Evolutionary conservation across 2,888 invertebrate species (phyloP).

Genomic region (Calliopum simillimum): DNA sequence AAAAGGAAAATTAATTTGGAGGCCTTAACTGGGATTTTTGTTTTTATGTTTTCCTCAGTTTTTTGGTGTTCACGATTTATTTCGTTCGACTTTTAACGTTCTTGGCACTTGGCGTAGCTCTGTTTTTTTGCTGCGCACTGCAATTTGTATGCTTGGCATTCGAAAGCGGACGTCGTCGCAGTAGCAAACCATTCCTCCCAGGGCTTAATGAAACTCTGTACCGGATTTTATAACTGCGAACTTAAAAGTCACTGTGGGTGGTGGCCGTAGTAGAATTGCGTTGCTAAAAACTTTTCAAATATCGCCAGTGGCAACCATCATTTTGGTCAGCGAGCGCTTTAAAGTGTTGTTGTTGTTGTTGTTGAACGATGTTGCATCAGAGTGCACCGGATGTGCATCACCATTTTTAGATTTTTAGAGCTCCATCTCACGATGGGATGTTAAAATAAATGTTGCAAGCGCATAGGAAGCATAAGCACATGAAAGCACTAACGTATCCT

Average conservation of each 20-base stretch:
- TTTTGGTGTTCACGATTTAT: constrained; percentile 6
- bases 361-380: constrained; percentile 1
- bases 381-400: constrained; percentile 13
- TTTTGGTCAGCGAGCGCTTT: constrained; percentile 6
- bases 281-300: too few species aligned
- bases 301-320: neutral
- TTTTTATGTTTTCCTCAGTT: constrained; percentile 13
- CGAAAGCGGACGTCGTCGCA: too few species aligned
- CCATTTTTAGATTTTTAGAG: constrained; percentile 8
- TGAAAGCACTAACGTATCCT: neutral
- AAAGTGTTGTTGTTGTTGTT: too few species aligned
- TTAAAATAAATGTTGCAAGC: constrained; percentile 1
- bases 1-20: constrained; percentile 30
- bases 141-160: neutral
- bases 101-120: neutral
- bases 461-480: neutral
- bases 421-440: neutral
- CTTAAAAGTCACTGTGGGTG: neutral
- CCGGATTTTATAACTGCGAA: too few species aligned
- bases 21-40: constrained; percentile 17
- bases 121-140: constrained; percentile 11
- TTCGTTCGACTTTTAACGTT: constrained; percentile 25
- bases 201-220: too few species aligned
- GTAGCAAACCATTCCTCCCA: too few species aligned
- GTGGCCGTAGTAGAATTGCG: neutral